Evolutionary conservation across 2,113 vertebrate genomes (phyloP), one percentile per base, ranked within the genome.

Genomic region (Rhinoderma darwinii): DNA sequence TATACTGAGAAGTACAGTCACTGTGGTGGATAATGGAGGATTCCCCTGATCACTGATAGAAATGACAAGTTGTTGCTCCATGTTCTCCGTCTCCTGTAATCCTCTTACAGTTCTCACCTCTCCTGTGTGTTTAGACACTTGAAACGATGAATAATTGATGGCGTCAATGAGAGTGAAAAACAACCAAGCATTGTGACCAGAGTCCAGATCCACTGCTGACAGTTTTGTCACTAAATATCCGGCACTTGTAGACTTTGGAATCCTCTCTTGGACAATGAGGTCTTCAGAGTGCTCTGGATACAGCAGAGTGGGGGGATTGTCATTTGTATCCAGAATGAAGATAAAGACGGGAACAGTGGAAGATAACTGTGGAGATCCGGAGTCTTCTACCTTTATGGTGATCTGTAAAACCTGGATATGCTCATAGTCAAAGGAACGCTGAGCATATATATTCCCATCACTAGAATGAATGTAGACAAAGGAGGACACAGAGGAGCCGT

Each of bases 311-410:
- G 63, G 63, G 63, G 63, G 30, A 68, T 68, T 35, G 63, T 68
- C 63, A 68, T 68, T 68, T 68, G 14, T 35, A 68, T 68, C 63
- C 30, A 68, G 15, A 68, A 68, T 68, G 32, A 68, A 68, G 63
- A 68, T 18, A 37, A 68, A 68, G 63, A 68, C 32, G 4, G 63
- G 30, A 68, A 68, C 30, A 68, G 63, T 68, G 32, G 63, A 68
- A 68, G 63, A 68, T 68, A 68, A 68, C 14, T 68, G 63, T 8
- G 63, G 63, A 68, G 63, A 68, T 35, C 63, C 63, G 5, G 63
- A 68, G 63, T 68, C 63, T 68, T 68, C 63, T 68, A 68, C 63
- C 63, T 68, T 68, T 68, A 68, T 68, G 63, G 63, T 68, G 63
- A 68, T 68, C 5, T 68, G 63, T 68, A 68, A 68, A 35, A 68